phyloP scores from a whole-genome alignment of 2,888 invertebrate genomes.

The Caenorhabditis drosophilae region DNA sequence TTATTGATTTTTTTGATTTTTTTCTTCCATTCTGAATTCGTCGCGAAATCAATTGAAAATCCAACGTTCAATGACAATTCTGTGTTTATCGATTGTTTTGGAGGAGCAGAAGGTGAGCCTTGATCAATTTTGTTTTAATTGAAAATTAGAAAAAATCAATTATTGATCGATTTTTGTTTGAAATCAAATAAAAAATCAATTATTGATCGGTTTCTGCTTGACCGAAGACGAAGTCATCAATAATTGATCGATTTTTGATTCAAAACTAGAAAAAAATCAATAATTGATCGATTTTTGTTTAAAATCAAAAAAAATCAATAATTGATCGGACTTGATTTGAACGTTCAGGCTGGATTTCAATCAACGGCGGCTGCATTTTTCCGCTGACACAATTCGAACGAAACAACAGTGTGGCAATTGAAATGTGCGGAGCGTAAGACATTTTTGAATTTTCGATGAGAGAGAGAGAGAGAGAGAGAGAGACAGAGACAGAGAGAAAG shows the following conservation, averaged over 20 bases:
- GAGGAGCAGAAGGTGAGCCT: conserved; percentile 9
- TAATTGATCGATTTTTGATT: not conserved
- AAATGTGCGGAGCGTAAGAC: conserved; percentile 34
- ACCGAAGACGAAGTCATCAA: too few relatives aligned
- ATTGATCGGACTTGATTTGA: too few relatives aligned
- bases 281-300: not conserved
- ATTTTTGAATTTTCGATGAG: not conserved
- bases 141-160: not conserved
- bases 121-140: not conserved
- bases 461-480: not conserved
- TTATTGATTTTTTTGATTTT: too few relatives aligned
- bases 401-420: conserved; percentile 21
- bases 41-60: too few relatives aligned
- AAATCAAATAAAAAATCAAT: not conserved
- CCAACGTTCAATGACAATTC: not conserved
- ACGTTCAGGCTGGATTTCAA: conserved; percentile 27
- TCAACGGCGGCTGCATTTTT: conserved; percentile 20
- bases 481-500: not conserved
- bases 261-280: not conserved
- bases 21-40: too few relatives aligned
- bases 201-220: too few relatives aligned
- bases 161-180: not conserved
- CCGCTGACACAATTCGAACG: conserved; percentile 39
- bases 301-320: not conserved
- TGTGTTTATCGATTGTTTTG: conserved; percentile 15